Base-by-base conservation (phyloP, 2,888 invertebrate species). In the Nemapogon koenigi region DNA sequence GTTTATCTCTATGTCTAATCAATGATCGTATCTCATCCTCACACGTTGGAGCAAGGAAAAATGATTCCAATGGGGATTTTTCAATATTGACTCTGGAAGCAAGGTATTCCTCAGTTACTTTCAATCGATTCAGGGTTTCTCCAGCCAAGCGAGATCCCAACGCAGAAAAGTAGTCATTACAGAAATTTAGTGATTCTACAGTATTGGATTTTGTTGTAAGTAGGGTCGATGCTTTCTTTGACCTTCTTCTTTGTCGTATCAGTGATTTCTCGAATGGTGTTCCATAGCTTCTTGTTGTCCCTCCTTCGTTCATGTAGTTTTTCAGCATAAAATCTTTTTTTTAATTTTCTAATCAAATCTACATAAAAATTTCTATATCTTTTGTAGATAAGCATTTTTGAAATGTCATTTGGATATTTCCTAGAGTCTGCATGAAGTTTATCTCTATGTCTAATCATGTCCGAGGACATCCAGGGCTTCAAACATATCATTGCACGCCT, bases 401-500 rank as follows among this genome's bases (percentile, higher is more conserved):
- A 7, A 22, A 8, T 8, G 27, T 39, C 31, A 11, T 35, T 11
- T 2, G 41, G 39, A n/a, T 38, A 15, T 17, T 40, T 26, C 1
- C 39, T 22, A 3, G 8, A 17, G 4, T 36, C 26, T 2, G 8
- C 1, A 13, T 44, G 44, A 1, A 44, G 31, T 3, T 22, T 28
- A 19, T 44, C 43, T 27, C 39, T 38, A n/a, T 38, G 35, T 35
- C 31, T 30, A 1, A 42, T 31, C 2, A 42, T 14, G 3, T 40
- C 44, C 2, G 41, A 40, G 2, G 44, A 41, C 32, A 44, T 44
- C 44, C 42, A 42, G 14, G 41, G 43, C 13, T 43, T n/a, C n/a
- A n/a, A n/a, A n/a, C n/a, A n/a, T n/a, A n/a, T n/a, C n/a, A n/a
- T n/a, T n/a, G n/a, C n/a, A n/a, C n/a, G n/a, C n/a, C n/a, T n/a